phyloP scores from a whole-genome alignment of 2,888 invertebrate genomes.

The Hirtodrosophila confusa region DNA sequence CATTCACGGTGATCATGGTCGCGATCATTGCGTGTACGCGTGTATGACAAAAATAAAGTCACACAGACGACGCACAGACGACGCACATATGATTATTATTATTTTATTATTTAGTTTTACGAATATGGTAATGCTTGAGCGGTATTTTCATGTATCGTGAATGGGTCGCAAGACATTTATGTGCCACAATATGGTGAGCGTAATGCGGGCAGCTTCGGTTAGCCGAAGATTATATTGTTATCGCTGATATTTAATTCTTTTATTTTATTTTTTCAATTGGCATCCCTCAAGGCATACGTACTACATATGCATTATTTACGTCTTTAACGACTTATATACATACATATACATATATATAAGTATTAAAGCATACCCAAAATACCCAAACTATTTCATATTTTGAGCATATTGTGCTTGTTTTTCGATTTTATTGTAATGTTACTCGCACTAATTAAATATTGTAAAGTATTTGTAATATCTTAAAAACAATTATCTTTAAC shows the following conservation, averaged over 20 bases:
- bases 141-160: no score
- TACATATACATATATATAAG: constrained; percentile 26
- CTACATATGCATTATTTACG: constrained; percentile 29
- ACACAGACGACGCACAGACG: no score
- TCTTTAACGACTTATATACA: constrained; percentile 32
- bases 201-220: constrained; percentile 37
- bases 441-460: constrained; percentile 74
- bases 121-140: no score
- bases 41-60: no score
- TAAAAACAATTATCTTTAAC: constrained; percentile 54
- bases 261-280: constrained; percentile 31
- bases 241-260: constrained; percentile 41
- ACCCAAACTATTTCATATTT: constrained; percentile 51
- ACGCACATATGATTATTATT: no score
- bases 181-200: constrained; percentile 47
- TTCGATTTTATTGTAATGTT: constrained; percentile 75
- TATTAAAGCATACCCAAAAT: constrained; percentile 36
- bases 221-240: constrained; percentile 59
- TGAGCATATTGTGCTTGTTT: constrained; percentile 65
- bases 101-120: no score
- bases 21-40: no score
- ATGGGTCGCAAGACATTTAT: constrained; percentile 26
- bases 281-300: constrained; percentile 38
- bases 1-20: no score
- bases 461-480: constrained; percentile 63